A percentile compares a stretch with the other conserved stretches of the same genome.
Evolutionary conservation across 1,140 invertebrate genomes (phyloP).

Genomic region (Heliconius hermathena): DNA sequence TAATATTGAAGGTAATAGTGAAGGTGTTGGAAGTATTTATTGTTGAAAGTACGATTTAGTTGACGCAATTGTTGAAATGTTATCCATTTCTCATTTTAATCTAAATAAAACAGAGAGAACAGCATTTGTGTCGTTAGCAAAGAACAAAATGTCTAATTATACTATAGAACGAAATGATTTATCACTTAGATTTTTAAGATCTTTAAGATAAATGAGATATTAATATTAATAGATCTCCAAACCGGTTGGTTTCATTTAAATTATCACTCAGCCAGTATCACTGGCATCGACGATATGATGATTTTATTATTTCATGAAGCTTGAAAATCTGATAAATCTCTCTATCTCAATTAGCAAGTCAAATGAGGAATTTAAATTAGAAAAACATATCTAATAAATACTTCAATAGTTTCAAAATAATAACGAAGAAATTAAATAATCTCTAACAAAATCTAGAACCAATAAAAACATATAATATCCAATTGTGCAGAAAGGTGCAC

Average conservation of each 20-base stretch:
- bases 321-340: neutral
- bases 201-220: neutral
- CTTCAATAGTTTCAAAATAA: neutral
- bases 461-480: conserved; percentile 32
- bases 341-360: neutral
- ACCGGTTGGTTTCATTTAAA: neutral
- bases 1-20: no score
- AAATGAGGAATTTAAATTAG: neutral
- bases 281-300: neutral
- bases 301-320: neutral
- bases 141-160: no score
- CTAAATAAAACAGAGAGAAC: no score
- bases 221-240: neutral
- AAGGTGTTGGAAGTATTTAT: no score
- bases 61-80: no score
- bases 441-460: neutral
- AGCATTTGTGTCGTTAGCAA: no score
- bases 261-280: neutral
- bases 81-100: no score
- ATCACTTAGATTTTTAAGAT: neutral
- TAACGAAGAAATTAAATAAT: conserved; percentile 20
- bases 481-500: conserved; percentile 35
- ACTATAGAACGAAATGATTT: neutral
- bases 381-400: neutral
- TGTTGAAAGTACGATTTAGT: no score